Base-by-base conservation (phyloP, 2,113 vertebrate genomes). In the Nothocercus nigrocapillus region DNA sequence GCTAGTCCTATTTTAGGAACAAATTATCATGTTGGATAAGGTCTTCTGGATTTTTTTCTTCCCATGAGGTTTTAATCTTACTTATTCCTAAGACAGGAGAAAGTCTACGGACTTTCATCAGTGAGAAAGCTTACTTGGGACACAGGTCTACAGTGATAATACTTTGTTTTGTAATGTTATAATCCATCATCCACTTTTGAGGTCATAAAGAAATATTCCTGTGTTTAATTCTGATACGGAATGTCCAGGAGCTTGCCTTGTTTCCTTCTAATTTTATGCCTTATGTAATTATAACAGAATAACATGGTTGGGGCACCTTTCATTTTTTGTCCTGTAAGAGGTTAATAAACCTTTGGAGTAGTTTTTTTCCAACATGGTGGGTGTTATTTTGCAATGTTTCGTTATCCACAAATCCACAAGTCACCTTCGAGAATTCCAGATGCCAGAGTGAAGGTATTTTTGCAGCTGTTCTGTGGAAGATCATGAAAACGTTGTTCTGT, bases 371-470 rank as follows among this genome's bases (percentile, higher is more conserved):
- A 97, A 85, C 88, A 95, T 73, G 76, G 85, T 96, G 91, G 97
- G 88, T 97, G 91, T 95, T 97, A 88, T 96, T 97, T 97, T 96
- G 95, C 91, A 94, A 92, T 92, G 96, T 98, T 97, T 97, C 97
- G 97, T 96, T 97, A 96, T 90, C 94, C 96, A 95, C 94, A 97
- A 96, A 96, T 95, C 91, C 90, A 90, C 96, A 96, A 93, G 78
- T 95, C 82, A 95, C 91, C 92, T 96, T 97, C 94, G 97, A 93
- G 91, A 97, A 98, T 96, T 96, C 96, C 87, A 95, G 90, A 95
- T 97, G 91, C 92, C 86, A 90, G 67, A 80, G 47, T 94, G 88
- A 91, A 95, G 93, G 86, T 97, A 95, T 97, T 97, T 97, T 97
- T 97, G 96, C 94, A 98, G 97, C 96, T 98, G 94, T 94, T 97